Evolutionary conservation across 2,113 vertebrate species (phyloP).

Genomic region (Anser brachyrhynchus): DNA sequence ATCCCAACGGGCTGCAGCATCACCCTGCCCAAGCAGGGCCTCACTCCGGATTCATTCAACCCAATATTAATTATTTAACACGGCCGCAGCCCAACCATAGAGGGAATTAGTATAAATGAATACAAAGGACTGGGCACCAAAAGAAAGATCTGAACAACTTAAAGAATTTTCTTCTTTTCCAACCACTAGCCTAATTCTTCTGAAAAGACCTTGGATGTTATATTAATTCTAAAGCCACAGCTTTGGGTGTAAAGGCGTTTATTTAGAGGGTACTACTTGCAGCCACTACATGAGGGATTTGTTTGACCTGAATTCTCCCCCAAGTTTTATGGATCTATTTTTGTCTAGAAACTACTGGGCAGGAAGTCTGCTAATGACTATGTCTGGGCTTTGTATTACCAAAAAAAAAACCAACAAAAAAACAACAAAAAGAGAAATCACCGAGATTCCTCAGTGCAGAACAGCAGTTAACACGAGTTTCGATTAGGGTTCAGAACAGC

Average conservation of each 20-base stretch:
- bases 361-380: not conserved
- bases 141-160: not conserved
- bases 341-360: not conserved
- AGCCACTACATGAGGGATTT: not conserved
- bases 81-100: fast-evolving
- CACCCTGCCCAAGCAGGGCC: not conserved
- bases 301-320: not conserved
- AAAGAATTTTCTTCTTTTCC: not conserved
- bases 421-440: not conserved
- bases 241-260: not conserved
- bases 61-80: not conserved
- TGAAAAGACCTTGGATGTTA: fast-evolving
- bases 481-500: fast-evolving
- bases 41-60: fast-evolving
- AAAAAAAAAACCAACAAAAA: not conserved
- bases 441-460: not conserved
- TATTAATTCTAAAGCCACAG: not conserved
- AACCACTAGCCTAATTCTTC: too few relatives aligned
- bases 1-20: not conserved
- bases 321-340: not conserved
- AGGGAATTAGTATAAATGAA: not conserved
- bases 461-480: not conserved
- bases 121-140: not conserved
- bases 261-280: not conserved
- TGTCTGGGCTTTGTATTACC: not conserved